These are phyloP conservation scores for Nemoura dubitans DNA, from an alignment of 2,888 invertebrate genomes.

Conservation along the genomic window DNA sequence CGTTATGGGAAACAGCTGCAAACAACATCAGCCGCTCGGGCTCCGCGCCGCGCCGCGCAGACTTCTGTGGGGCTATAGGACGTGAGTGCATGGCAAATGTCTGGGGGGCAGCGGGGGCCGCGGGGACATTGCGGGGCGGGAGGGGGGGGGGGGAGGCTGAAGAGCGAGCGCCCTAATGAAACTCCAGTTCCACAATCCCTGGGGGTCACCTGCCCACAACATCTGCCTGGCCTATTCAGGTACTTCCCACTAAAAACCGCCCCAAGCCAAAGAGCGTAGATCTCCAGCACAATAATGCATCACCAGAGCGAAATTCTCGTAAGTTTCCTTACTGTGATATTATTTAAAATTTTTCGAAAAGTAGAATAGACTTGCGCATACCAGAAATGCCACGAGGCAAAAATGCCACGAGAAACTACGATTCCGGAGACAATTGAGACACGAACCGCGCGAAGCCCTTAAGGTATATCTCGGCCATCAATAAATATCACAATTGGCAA, in stretches of 20 bases:
- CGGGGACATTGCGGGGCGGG: background rate
- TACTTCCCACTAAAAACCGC: background rate
- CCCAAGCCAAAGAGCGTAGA: constrained; percentile 9
- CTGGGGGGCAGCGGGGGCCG: background rate
- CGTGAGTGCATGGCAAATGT: constrained; percentile 22
- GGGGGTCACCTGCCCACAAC: constrained; percentile 36
- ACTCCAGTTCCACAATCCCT: constrained; percentile 26
- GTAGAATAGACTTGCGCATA: background rate
- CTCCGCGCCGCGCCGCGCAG: background rate
- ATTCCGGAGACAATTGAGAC: background rate
- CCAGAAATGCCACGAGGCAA: background rate
- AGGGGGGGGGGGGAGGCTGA: background rate
- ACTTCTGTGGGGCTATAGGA: background rate
- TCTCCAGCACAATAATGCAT: background rate
- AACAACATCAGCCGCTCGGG: background rate
- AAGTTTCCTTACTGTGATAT: background rate
- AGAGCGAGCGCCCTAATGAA: constrained; percentile 36
- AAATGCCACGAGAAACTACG: background rate
- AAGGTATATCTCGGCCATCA: constrained; percentile 16
- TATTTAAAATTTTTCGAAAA: constrained; percentile 12
- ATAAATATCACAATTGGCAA: constrained; percentile 3
- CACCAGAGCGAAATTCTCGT: background rate
- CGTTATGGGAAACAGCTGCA: constrained; percentile 34
- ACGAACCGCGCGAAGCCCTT: background rate
- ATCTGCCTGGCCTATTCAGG: constrained; percentile 36